A percentile compares a stretch with the other conserved stretches of the same genome.
These are phyloP conservation scores for Pontoporia blainvillei DNA, from an alignment of 2,113 vertebrate genomes.

Conservation along the genomic window DNA sequence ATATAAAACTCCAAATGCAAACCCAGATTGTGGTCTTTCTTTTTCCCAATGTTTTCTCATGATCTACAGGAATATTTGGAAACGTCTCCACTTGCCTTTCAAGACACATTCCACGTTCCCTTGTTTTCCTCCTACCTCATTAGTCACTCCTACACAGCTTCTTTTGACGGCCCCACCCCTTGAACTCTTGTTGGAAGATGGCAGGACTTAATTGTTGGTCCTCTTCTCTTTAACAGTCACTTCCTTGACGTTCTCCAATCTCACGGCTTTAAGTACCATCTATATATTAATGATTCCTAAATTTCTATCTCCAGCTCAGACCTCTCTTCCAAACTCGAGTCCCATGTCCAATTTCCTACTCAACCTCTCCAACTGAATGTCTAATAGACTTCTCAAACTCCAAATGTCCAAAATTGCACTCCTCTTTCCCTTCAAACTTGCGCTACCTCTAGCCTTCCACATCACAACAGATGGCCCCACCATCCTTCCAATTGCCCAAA, in stretches of 20 bases:
- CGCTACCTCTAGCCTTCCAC: background rate
- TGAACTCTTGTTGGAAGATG: background rate
- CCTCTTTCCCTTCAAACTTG: background rate
- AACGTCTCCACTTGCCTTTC: background rate
- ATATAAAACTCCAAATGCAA: constrained; percentile 1
- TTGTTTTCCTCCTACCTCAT: background rate
- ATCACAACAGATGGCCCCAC: background rate
- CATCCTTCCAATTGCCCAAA: background rate
- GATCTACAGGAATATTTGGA: constrained; percentile 3
- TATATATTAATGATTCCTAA: background rate
- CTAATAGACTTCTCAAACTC: background rate
- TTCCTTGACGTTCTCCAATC: background rate
- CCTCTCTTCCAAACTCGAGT: background rate
- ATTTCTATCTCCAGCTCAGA: background rate
- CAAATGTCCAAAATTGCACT: background rate
- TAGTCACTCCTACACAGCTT: background rate
- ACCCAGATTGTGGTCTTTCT: background rate
- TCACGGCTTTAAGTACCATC: background rate
- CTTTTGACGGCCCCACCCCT: background rate
- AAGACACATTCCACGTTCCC: background rate
- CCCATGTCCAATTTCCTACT: background rate
- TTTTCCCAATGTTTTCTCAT: background rate
- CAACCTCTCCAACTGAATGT: background rate
- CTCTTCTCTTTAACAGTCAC: background rate
- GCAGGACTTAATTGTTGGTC: background rate